These are phyloP conservation scores for Polypedilum vanderplanki DNA, from an alignment of 1,140 invertebrate genomes.

Conservation along the genomic window DNA sequence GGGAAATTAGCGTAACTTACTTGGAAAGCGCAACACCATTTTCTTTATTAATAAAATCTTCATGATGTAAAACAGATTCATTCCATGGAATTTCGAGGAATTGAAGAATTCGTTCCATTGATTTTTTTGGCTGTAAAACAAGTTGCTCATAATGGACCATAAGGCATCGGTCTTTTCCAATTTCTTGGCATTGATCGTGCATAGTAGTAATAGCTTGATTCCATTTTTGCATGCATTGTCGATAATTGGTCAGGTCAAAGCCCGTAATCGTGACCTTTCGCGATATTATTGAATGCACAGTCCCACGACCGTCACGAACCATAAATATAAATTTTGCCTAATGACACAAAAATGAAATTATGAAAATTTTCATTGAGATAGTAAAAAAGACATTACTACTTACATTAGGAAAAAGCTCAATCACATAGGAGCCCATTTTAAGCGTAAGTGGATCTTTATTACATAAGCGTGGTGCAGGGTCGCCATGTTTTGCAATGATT, in stretches of 20 bases:
- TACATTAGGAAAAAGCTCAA: constrained; percentile 69
- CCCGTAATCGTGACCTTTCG: constrained; percentile 96
- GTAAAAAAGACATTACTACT: constrained; percentile 31
- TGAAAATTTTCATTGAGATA: too few species aligned
- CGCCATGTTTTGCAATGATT: constrained; percentile 91
- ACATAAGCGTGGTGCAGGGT: constrained; percentile 84
- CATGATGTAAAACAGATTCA: constrained; percentile 93
- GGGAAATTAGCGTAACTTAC: constrained; percentile 59
- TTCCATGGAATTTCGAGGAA: constrained; percentile 95
- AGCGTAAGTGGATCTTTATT: constrained; percentile 98
- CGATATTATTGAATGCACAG: constrained; percentile 96
- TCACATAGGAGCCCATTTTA: constrained; percentile 84
- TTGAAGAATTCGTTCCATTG: constrained; percentile 82
- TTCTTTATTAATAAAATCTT: constrained; percentile 92
- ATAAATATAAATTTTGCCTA: constrained; percentile 93
- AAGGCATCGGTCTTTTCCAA: constrained; percentile 78
- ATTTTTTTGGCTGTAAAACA: constrained; percentile 83
- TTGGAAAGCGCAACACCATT: constrained; percentile 88
- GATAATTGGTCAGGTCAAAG: constrained; percentile 88
- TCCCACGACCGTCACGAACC: constrained; percentile 94
- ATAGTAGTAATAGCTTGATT: constrained; percentile 90
- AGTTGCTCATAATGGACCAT: constrained; percentile 93
- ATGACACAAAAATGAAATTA: constrained; percentile 48
- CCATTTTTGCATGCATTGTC: constrained; percentile 93
- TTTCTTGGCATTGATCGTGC: constrained; percentile 86